phyloP scores from a whole-genome alignment of 1,140 invertebrate species.

The Geopemphigus sp. region DNA sequence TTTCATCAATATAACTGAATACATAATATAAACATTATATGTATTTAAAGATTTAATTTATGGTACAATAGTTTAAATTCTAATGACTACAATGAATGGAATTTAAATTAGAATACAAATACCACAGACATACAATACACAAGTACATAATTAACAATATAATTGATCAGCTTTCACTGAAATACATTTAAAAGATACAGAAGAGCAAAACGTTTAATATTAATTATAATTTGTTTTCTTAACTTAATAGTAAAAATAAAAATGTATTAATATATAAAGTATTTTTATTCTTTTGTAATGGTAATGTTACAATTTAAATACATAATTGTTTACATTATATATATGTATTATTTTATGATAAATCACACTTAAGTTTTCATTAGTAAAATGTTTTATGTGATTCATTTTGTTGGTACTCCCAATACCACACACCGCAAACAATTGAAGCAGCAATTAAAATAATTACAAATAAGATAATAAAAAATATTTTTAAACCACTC shows the following conservation, averaged over 20 bases:
- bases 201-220: neutral
- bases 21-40: neutral
- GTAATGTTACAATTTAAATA: constrained; percentile 1
- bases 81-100: constrained; percentile 37
- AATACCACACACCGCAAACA: constrained; percentile 85
- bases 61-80: constrained; percentile 24
- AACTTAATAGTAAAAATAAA: neutral
- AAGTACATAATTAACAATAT: neutral
- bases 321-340: neutral
- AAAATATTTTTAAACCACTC: constrained; percentile 84
- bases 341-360: neutral
- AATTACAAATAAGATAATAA: constrained; percentile 76
- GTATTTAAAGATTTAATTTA: constrained; percentile 7
- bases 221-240: constrained; percentile 9
- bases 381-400: constrained; percentile 87
- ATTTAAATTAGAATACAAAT: constrained; percentile 43
- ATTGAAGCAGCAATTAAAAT: constrained; percentile 74
- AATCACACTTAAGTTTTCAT: neutral
- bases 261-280: neutral
- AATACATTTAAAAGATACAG: neutral
- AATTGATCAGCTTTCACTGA: neutral
- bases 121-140: constrained; percentile 15
- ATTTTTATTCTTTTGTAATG: neutral
- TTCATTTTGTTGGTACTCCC: constrained; percentile 86
- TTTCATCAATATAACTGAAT: neutral